These are phyloP conservation scores for Galemys pyrenaicus DNA, from an alignment of 2,113 vertebrate species.

Conservation along the genomic window DNA sequence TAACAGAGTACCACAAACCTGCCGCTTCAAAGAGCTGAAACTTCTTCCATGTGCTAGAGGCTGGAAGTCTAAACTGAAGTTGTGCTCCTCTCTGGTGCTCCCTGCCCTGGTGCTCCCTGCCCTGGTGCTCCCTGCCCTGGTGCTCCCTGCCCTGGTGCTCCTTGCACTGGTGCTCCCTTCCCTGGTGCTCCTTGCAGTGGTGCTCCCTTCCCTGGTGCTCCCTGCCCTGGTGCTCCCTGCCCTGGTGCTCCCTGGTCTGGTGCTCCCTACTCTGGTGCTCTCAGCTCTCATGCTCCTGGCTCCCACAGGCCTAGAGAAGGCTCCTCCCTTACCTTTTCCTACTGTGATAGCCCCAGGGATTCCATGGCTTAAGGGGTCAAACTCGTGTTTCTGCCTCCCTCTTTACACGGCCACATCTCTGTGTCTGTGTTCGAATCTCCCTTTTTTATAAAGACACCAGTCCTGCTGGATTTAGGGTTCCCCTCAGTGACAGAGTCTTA, in stretches of 20 bases:
- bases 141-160: no score
- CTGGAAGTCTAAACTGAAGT: not conserved
- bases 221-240: no score
- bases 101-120: no score
- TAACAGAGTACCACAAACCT: fast-evolving
- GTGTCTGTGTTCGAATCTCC: not conserved
- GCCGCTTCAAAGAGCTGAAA: not conserved
- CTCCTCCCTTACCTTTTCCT: not conserved
- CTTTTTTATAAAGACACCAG: not conserved
- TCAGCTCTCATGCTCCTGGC: no score
- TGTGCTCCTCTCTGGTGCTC: not conserved
- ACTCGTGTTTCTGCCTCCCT: not conserved
- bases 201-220: no score
- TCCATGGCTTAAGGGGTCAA: not conserved
- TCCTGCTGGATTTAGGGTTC: not conserved
- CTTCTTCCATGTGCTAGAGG: not conserved
- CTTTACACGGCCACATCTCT: not conserved
- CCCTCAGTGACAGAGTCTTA: not conserved
- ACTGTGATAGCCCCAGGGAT: fast-evolving
- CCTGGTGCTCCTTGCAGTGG: no score
- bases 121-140: fast-evolving
- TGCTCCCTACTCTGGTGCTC: no score
- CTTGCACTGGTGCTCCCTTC: no score
- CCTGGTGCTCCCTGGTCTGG: no score
- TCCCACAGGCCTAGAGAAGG: not conserved